phyloP scores from a whole-genome alignment of 2,888 invertebrate species.

The Mythimna albipuncta region DNA sequence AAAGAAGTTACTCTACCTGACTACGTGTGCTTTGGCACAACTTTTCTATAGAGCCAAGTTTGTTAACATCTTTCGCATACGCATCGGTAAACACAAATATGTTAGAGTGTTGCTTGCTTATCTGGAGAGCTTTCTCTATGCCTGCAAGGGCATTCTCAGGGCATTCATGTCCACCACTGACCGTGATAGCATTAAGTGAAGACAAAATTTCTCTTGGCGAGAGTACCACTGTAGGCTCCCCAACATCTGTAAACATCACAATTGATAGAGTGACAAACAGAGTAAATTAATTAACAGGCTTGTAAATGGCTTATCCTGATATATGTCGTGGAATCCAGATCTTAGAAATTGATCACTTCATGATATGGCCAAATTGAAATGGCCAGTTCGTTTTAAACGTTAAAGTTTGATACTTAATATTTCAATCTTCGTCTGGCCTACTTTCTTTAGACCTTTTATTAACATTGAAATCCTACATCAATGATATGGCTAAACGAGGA shows the following conservation, averaged over 20 bases:
- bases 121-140: constrained; percentile 73
- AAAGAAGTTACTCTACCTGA: constrained; percentile 60
- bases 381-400: too few species aligned
- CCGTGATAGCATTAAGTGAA: constrained; percentile 60
- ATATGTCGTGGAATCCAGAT: too few species aligned
- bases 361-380: too few species aligned
- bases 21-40: constrained; percentile 68
- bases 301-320: too few species aligned
- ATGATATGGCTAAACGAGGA: too few species aligned
- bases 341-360: too few species aligned
- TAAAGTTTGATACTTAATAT: too few species aligned
- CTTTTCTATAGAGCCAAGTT: constrained; percentile 57
- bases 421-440: too few species aligned
- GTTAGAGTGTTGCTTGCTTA: constrained; percentile 71
- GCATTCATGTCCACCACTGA: constrained; percentile 71
- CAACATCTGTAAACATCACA: constrained; percentile 63
- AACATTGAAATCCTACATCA: too few species aligned
- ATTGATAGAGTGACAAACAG: neutral
- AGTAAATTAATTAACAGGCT: neutral
- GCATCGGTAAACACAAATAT: constrained; percentile 83
- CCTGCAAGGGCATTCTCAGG: constrained; percentile 79
- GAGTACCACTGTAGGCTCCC: constrained; percentile 47
- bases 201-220: constrained; percentile 55
- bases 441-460: too few species aligned
- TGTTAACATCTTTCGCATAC: constrained; percentile 70